These are phyloP conservation scores for Anagrus nilaparvatae DNA, from an alignment of 1,140 invertebrate genomes.

Conservation along the genomic window DNA sequence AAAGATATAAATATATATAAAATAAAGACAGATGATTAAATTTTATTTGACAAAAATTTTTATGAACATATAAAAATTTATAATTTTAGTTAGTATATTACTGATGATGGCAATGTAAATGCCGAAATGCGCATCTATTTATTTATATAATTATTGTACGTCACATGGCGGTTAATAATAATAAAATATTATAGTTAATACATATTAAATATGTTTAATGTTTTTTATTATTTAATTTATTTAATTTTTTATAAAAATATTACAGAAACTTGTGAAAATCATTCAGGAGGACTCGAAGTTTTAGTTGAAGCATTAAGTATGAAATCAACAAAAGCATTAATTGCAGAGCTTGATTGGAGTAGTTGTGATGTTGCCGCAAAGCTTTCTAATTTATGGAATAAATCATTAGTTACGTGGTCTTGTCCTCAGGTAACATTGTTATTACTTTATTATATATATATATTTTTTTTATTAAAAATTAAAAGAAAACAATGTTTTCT, in stretches of 20 bases:
- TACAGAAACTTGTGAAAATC: slow-evolving; percentile 39
- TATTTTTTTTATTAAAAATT: too few species aligned
- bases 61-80: too few species aligned
- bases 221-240: slow-evolving; percentile 1
- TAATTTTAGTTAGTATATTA: not conserved
- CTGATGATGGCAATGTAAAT: not conserved
- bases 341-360: slow-evolving; percentile 38
- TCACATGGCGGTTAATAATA: not conserved
- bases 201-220: not conserved
- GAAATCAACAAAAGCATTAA: slow-evolving; percentile 36
- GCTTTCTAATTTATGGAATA: slow-evolving; percentile 40
- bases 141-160: not conserved
- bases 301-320: slow-evolving; percentile 35
- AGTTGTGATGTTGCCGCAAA: slow-evolving; percentile 39
- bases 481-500: too few species aligned
- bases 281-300: slow-evolving; percentile 37
- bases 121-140: not conserved
- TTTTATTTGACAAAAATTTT: too few species aligned
- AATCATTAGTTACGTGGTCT: slow-evolving; percentile 41
- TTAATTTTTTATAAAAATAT: slow-evolving; percentile 15
- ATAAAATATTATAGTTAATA: not conserved
- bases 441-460: too few species aligned
- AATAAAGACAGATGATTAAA: too few species aligned
- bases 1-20: too few species aligned
- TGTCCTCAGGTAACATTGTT: slow-evolving; percentile 42